Evolutionary conservation across 2,113 vertebrate genomes (phyloP).

Genomic region (Heterotis niloticus): DNA sequence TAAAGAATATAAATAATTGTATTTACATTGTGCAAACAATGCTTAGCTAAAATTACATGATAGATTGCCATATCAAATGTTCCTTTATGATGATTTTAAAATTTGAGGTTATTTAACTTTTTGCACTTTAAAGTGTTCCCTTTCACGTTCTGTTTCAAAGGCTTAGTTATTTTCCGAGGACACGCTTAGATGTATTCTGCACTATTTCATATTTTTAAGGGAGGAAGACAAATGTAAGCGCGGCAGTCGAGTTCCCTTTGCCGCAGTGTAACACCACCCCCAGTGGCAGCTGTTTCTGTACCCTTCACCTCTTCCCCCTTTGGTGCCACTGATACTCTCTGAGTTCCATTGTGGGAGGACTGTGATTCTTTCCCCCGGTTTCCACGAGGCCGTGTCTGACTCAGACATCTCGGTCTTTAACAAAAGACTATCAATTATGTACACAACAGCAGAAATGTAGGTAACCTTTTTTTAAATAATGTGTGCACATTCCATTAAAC

Average conservation of each 20-base stretch:
- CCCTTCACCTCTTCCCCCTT: neutral
- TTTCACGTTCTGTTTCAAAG: too few relatives aligned
- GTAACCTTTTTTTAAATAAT: conserved; percentile 20
- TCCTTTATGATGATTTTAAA: too few relatives aligned
- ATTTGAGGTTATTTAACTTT: too few relatives aligned
- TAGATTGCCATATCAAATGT: too few relatives aligned
- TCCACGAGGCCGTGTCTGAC: neutral
- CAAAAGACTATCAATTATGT: conserved; percentile 15
- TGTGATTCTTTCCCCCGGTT: neutral
- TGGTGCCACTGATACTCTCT: neutral
- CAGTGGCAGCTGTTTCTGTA: neutral
- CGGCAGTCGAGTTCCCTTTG: neutral
- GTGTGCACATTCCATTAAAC: conserved; percentile 12
- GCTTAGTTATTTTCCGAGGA: too few relatives aligned
- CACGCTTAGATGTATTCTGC: neutral
- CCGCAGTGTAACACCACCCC: too few relatives aligned
- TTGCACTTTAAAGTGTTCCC: too few relatives aligned
- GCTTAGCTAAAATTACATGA: too few relatives aligned
- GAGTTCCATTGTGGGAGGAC: neutral
- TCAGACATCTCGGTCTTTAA: conserved; percentile 20
- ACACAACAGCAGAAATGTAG: conserved; percentile 18
- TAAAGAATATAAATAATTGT: too few relatives aligned
- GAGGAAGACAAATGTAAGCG: neutral
- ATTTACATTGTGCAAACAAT: too few relatives aligned
- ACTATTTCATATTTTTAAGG: neutral